Evolutionary conservation across 2,113 vertebrate species (phyloP), one percentile per base, ranked within the genome.

Genomic region (Gracilinanus agilis): DNA sequence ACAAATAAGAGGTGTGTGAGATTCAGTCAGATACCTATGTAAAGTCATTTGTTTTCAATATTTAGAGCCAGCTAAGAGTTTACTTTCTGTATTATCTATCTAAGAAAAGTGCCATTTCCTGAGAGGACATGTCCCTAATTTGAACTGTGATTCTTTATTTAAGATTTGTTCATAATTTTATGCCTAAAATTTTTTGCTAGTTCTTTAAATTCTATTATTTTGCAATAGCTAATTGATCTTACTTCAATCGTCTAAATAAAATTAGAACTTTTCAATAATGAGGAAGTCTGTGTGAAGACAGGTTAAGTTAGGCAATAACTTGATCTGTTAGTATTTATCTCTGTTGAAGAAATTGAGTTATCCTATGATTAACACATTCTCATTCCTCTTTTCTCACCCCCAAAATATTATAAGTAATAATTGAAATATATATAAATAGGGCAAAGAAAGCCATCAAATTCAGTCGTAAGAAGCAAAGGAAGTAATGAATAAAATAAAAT

Each of bases 1-100:
- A 55, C 92, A 97, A 97, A 98, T 91, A 97, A 6, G 94, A 98
- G 96, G 96, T 97, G 97, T 10, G 4, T 1, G 92, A 95, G 95
- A 0, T 3, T 21, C 21, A 88, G 44, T 90, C 94, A 88, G 93
- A 97, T 53, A 96, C 92, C 91, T 96, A 61, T 12, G 54, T 75
- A 94, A n/a, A 96, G 94, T 88, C 53, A 88, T 53, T 88, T 89
- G 75, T 54, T 96, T 91, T 91, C 55, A 40, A 0, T 55, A 55
- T 91, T 55, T 55, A 24, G 54, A 53, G 54, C 88, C 44, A 21
- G 90, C 44, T 25, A 44, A 83, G 25, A 93, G 34, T 58, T 83
- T 89, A 91, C 24, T 94, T 55, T 92, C 91, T 91, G 53, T 67
- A 89, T 94, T 94, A 96, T 91, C 55, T 40, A 90, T 91, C 83